Conservation (phyloP, 2,888 invertebrate genomes). For the Rhabditoides inermis region DNA sequence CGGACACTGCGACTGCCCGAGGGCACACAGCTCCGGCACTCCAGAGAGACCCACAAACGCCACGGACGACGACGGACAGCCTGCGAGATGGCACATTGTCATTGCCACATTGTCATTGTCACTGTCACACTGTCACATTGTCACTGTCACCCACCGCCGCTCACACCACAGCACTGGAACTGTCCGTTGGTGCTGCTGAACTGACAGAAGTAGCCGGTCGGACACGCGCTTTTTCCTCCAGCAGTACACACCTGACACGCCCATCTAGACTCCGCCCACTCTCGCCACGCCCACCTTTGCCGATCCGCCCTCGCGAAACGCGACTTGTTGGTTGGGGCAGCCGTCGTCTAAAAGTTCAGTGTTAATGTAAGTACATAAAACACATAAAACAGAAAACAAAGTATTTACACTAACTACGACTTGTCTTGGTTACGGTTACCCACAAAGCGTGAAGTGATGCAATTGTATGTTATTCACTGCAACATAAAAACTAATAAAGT, state of each 20-base stretch:
- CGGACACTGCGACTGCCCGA: constrained; percentile 24
- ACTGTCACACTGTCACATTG: not conserved
- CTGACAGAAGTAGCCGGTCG: constrained; percentile 37
- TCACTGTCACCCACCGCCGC: constrained; percentile 14
- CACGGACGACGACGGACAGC: constrained; percentile 23
- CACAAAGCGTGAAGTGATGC: no score
- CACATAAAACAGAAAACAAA: no score
- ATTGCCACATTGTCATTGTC: not conserved
- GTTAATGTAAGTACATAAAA: no score
- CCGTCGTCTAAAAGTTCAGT: constrained; percentile 22
- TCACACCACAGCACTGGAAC: constrained; percentile 38
- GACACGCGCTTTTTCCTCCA: constrained; percentile 26
- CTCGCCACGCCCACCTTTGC: no score
- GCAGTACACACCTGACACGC: constrained; percentile 33
- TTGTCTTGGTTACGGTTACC: no score
- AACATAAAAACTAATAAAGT: no score
- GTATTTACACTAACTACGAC: no score
- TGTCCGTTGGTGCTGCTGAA: constrained; percentile 27
- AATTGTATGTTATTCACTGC: no score
- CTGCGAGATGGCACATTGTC: not conserved
- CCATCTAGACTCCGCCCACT: no score
- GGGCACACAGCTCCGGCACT: constrained; percentile 29
- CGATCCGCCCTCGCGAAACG: constrained; percentile 23
- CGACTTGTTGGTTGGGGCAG: constrained; percentile 32
- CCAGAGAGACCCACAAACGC: constrained; percentile 32